A percentile compares a stretch with the other conserved stretches of the same genome.
phyloP scores from a whole-genome alignment of 2,113 vertebrate genomes.

The Apistogramma diplotaenia region DNA sequence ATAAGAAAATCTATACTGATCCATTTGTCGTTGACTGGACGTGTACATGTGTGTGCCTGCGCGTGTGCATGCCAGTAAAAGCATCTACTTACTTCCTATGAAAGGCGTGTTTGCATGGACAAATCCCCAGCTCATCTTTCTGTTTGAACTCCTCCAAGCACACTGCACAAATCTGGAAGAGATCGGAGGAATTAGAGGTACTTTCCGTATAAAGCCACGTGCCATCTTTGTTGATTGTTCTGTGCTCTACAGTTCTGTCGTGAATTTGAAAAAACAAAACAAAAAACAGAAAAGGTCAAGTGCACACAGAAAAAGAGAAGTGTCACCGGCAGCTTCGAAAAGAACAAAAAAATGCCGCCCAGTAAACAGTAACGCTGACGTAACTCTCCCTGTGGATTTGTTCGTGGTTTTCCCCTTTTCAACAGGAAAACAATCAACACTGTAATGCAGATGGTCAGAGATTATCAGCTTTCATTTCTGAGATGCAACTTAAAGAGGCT shows the following conservation, averaged over 20 bases:
- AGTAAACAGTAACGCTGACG: not conserved
- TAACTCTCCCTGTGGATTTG: not conserved
- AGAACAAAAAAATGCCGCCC: not conserved
- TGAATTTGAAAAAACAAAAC: not conserved
- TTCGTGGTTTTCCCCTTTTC: not conserved
- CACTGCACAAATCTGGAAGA: constrained; percentile 92
- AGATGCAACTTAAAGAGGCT: not conserved
- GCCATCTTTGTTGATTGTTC: not conserved
- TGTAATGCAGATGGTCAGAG: not conserved
- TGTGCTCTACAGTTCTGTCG: not conserved
- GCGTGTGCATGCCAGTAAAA: not conserved
- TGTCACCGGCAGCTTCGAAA: constrained; percentile 13
- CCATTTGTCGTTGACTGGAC: not conserved
- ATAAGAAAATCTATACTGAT: not conserved
- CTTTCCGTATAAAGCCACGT: not conserved
- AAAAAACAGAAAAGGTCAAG: constrained; percentile 3
- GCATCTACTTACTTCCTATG: constrained; percentile 92
- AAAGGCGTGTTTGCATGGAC: constrained; percentile 98
- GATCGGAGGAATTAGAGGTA: not conserved
- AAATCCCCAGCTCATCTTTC: constrained; percentile 98
- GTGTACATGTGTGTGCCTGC: not conserved
- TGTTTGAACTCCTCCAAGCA: constrained; percentile 99
- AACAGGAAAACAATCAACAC: not conserved
- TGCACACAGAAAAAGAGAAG: not conserved
- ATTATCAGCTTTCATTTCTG: not conserved